Conservation (phyloP, 2,113 vertebrate genomes). For the Nothobranchius kuhntae region DNA sequence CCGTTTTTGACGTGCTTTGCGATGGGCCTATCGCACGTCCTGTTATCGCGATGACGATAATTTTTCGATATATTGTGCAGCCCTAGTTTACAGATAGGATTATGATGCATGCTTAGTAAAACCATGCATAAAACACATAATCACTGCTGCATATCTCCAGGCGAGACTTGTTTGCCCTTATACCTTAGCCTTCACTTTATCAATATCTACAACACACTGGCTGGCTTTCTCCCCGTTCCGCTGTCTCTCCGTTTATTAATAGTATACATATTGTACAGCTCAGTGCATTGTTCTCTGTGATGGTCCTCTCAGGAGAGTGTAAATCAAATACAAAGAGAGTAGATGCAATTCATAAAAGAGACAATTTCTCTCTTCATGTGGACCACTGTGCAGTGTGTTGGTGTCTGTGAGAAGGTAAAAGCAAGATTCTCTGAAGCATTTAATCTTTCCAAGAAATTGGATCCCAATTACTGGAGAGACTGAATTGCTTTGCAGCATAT, state of each 20-base stretch:
- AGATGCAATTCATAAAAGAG: conserved; percentile 41
- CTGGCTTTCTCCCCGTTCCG: background rate
- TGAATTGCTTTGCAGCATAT: conserved; percentile 8
- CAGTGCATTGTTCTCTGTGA: conserved; percentile 36
- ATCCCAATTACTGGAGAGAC: conserved; percentile 21
- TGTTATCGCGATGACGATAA: too few relatives aligned
- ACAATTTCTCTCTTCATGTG: background rate
- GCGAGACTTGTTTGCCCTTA: background rate
- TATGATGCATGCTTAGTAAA: conserved; percentile 2
- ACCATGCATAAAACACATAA: background rate
- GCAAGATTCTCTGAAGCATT: conserved; percentile 11
- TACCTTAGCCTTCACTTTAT: conserved; percentile 17
- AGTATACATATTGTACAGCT: conserved; percentile 22
- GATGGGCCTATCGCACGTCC: too few relatives aligned
- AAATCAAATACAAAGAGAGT: conserved; percentile 48
- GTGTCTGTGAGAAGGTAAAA: conserved; percentile 8
- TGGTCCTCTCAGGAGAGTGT: conserved; percentile 27
- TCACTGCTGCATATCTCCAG: conserved; percentile 1
- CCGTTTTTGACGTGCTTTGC: too few relatives aligned
- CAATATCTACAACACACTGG: background rate
- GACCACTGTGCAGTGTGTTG: conserved; percentile 1
- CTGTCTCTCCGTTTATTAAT: conserved; percentile 40
- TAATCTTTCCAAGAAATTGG: conserved; percentile 20
- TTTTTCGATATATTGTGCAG: too few relatives aligned
- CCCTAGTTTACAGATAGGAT: conserved; percentile 6